phyloP scores from a whole-genome alignment of 2,888 invertebrate species.

The Subacronicta megacephala region DNA sequence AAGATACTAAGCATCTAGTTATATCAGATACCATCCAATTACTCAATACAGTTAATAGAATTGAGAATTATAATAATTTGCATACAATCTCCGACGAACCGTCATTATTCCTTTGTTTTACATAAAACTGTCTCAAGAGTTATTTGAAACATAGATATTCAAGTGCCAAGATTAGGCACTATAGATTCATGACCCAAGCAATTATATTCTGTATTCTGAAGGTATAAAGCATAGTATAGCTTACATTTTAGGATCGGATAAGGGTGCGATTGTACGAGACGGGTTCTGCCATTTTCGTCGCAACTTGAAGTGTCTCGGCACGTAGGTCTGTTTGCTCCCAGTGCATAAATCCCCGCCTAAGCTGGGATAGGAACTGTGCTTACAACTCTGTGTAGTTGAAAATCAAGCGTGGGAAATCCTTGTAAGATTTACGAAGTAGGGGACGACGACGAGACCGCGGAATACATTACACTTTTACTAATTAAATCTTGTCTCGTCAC shows the following conservation, averaged over 20 bases:
- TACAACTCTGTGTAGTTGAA: constrained; percentile 54
- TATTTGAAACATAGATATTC: constrained; percentile 12
- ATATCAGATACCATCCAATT: background rate
- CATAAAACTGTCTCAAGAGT: constrained; percentile 20
- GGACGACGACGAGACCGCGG: constrained; percentile 5
- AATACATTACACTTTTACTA: constrained; percentile 35
- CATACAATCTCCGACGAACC: background rate
- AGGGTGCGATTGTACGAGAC: constrained; percentile 35
- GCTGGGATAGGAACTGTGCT: constrained; percentile 55
- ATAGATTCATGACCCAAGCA: constrained; percentile 11
- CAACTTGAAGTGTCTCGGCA: constrained; percentile 52
- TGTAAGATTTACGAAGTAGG: constrained; percentile 32
- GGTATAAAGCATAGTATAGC: constrained; percentile 17
- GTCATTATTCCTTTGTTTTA: constrained; percentile 11
- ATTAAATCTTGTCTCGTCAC: constrained; percentile 37
- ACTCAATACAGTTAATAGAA: background rate
- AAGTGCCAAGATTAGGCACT: constrained; percentile 13
- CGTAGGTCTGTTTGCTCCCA: constrained; percentile 57
- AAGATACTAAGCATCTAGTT: too few species aligned
- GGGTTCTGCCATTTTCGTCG: constrained; percentile 47
- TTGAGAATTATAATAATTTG: background rate
- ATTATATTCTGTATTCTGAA: constrained; percentile 6
- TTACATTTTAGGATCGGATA: constrained; percentile 21
- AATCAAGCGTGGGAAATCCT: constrained; percentile 45
- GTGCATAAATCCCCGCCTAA: constrained; percentile 62